Evolutionary conservation across 2,113 vertebrate genomes (phyloP).

Genomic region (Corvus cornix): DNA sequence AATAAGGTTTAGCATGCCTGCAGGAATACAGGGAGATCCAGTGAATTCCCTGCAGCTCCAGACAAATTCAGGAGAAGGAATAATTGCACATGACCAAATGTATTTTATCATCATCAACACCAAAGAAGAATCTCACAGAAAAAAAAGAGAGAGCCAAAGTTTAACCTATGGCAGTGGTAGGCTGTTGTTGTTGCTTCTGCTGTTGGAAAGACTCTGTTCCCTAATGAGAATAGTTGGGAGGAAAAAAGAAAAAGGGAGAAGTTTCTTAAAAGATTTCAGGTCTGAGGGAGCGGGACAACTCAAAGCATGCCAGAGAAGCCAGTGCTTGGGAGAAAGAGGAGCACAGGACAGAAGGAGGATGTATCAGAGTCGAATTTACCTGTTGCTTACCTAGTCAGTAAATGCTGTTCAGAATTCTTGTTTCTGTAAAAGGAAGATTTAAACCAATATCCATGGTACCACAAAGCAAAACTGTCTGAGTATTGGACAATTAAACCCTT

Average conservation of each 20-base stretch:
- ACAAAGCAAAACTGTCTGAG: constrained; percentile 32
- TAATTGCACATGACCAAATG: background rate
- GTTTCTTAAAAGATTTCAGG: background rate
- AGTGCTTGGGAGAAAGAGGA: background rate
- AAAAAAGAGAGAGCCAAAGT: background rate
- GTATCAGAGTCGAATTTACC: background rate
- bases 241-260: background rate
- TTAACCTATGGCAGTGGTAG: background rate
- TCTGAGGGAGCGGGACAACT: background rate
- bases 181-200: background rate
- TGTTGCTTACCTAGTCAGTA: background rate
- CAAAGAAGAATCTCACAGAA: background rate
- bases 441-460: background rate
- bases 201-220: background rate
- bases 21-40: background rate
- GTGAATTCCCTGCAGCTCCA: background rate
- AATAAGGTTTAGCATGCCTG: background rate
- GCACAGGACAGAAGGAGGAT: background rate
- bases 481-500: constrained; percentile 59
- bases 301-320: background rate
- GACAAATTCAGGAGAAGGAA: background rate
- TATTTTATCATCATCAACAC: background rate
- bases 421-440: background rate
- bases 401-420: background rate
- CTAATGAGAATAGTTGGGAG: background rate